Evolutionary conservation across 2,888 invertebrate species (phyloP), one percentile per base, ranked within the genome.

Genomic region (Trilocha varians): DNA sequence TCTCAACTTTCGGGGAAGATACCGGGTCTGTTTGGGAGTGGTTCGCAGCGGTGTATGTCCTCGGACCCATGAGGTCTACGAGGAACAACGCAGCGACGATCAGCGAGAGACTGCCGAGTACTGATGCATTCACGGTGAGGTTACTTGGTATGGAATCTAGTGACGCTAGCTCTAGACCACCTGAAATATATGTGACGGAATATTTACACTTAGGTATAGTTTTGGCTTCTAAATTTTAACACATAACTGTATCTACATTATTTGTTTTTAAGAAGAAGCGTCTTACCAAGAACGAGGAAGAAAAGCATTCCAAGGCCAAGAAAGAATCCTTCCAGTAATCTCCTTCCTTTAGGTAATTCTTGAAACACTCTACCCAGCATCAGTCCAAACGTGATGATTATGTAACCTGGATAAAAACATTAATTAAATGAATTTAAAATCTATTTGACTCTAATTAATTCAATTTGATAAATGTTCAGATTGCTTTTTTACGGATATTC

Each of bases 271-370:
- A 25, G 25, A 9, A 9, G 6, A 9, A 3, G 6, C 5, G n/a
- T 25, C 76, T 74, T 62, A 89, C 90, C 91, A 55, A 92, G 79
- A 40, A 91, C 80, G 36, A 90, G 85, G 65, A 92, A 93, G 54
- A 93, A 85, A 48, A 92, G 74, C 47, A 91, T 86, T 3, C 93
- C 93, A 42, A 92, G 74, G 8, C 90, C 90, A n/a, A 93, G 84
- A 38, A 92, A 77, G 45, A 91, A 86, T n/a, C 89, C 84, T 66
- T 93, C 93, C 60, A 91, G 75, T 41, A 89, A 88, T 51, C 90
- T 82, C 48, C 87, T 80, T 5, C 89, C 88, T 25, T 78, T 84
- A 33, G 89, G 89, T 48, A 93, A 79, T 74, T 93, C 93, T 16
- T 89, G 89, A 50, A 87, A 83, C 3, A 91, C 68, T 16, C 91